A percentile compares a stretch with the other conserved stretches of the same genome.
phyloP scores from a whole-genome alignment of 2,888 invertebrate species.

The Stictocephala bisonia region DNA sequence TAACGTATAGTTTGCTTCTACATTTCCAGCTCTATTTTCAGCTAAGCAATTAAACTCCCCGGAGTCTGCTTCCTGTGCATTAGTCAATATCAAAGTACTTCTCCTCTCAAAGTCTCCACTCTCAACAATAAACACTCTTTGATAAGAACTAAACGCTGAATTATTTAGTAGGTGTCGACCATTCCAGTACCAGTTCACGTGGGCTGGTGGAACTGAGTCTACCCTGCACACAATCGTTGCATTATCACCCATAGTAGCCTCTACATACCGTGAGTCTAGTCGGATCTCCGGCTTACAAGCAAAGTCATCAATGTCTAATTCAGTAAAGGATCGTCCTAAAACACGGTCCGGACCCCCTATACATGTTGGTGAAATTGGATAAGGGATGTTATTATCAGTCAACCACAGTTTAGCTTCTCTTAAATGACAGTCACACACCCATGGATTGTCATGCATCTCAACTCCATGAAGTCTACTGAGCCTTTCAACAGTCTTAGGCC shows the following conservation, averaged over 20 bases:
- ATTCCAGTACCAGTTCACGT: conserved; percentile 89
- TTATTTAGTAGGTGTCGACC: conserved; percentile 82
- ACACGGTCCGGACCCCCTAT: conserved; percentile 77
- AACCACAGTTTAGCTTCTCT: conserved; percentile 83
- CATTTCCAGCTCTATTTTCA: conserved; percentile 88
- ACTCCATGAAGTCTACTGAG: conserved; percentile 82
- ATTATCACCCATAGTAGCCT: conserved; percentile 84
- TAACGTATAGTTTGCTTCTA: conserved; percentile 90
- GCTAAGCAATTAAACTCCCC: conserved; percentile 91
- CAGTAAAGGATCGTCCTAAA: conserved; percentile 75
- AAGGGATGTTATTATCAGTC: conserved; percentile 79
- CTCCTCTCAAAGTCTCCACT: conserved; percentile 81
- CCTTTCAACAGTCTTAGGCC: conserved; percentile 77
- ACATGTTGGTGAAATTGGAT: conserved; percentile 83
- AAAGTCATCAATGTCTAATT: conserved; percentile 76
- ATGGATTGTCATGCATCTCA: conserved; percentile 86
- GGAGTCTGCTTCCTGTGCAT: conserved; percentile 85
- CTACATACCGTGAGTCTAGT: conserved; percentile 79
- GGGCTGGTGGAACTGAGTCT: conserved; percentile 83
- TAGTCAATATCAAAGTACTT: conserved; percentile 81
- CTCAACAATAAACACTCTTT: conserved; percentile 80
- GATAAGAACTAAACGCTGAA: conserved; percentile 81
- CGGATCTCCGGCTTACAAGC: conserved; percentile 85
- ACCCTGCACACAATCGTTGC: conserved; percentile 86
- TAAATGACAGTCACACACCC: conserved; percentile 89